These are phyloP conservation scores for Fistularia tabacaria DNA, from an alignment of 2,797 vertebrate species.

Conservation along the genomic window DNA sequence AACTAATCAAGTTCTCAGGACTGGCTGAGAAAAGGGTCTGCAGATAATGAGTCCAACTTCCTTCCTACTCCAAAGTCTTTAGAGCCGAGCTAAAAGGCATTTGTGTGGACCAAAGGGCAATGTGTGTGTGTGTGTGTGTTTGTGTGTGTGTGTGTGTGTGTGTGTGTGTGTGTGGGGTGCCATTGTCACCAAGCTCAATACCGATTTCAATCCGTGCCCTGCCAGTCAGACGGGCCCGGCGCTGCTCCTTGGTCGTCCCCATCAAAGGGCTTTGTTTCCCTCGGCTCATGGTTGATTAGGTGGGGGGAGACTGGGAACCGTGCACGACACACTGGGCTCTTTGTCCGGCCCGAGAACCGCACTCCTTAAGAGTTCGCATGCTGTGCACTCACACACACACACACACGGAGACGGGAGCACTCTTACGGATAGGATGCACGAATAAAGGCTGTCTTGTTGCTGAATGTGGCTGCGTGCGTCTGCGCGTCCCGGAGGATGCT, in stretches of 20 bases:
- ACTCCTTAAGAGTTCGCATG: conserved; percentile 64
- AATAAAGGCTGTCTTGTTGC: conserved; percentile 39
- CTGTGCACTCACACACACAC: conserved; percentile 33
- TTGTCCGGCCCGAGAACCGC: conserved; percentile 54
- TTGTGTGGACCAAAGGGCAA: conserved; percentile 53
- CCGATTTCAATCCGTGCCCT: conserved; percentile 53
- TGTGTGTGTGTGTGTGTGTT: conserved; percentile 1
- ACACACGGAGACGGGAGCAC: background rate
- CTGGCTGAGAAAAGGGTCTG: conserved; percentile 13
- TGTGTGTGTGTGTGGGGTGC: conserved; percentile 14
- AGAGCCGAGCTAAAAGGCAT: conserved; percentile 52
- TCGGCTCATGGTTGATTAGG: conserved; percentile 69
- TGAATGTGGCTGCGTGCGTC: conserved; percentile 43
- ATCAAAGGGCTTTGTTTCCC: conserved; percentile 65
- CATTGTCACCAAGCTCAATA: conserved; percentile 60
- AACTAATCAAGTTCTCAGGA: conserved; percentile 47
- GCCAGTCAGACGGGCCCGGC: conserved; percentile 56
- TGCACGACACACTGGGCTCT: conserved; percentile 63
- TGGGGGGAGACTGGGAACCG: conserved; percentile 60
- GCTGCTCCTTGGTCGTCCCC: conserved; percentile 43
- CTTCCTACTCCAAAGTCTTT: conserved; percentile 31
- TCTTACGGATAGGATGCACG: conserved; percentile 5
- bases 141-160: conserved; percentile 7
- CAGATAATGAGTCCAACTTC: conserved; percentile 43
- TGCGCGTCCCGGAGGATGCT: conserved; percentile 26